Evolutionary conservation across 2,797 vertebrate species (phyloP), one percentile per base, ranked within the genome.

Genomic region (Anguilla obscura): DNA sequence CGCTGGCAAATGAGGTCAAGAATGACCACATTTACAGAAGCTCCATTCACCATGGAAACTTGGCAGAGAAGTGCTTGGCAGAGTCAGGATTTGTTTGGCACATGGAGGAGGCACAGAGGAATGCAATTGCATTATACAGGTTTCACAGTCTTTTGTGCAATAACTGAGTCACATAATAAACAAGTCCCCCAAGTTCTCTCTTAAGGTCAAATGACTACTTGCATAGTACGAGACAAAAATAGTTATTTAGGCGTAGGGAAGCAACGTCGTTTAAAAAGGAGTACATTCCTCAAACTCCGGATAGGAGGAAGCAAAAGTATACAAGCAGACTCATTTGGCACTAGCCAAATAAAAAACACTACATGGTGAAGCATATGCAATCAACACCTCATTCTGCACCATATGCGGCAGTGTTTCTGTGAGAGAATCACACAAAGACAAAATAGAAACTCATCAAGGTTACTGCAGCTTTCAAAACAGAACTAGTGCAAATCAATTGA

Each of bases 1-100:
- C 90, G 87, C 82, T 0, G 63, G 63, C 89, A 36, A 86, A 83
- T 27, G 58, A 90, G 69, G 36, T 45, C 40, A 14, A 4, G 12
- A 69, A 90, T 36, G 6, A 36, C 40, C 27, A 76, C 9, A 87
- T 18, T 84, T 18, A 82, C 71, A 89, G 86, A 66, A 54, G 54
- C 40, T 24, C 36, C 45, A 54, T 56, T 60, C 54, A 21, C 84
- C 74, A 63, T 40, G 36, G 36, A 86, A 66, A 48, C 50, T 48
- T 18, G 66, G 54, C 52, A 50, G 63, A 63, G 36, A 48, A 56
- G 10, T 21, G n/a, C 48, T 69, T 24, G 21, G 27, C 12, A 76
- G 27, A 76, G 27, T 60, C 24, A 58, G 24, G 45, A n/a, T 12
- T 69, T 36, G 1, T 0, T 71, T 45, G 45, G 40, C 24, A 45